These are phyloP conservation scores for Sparidentex hasta DNA, from an alignment of 2,797 vertebrate genomes.

Conservation along the genomic window DNA sequence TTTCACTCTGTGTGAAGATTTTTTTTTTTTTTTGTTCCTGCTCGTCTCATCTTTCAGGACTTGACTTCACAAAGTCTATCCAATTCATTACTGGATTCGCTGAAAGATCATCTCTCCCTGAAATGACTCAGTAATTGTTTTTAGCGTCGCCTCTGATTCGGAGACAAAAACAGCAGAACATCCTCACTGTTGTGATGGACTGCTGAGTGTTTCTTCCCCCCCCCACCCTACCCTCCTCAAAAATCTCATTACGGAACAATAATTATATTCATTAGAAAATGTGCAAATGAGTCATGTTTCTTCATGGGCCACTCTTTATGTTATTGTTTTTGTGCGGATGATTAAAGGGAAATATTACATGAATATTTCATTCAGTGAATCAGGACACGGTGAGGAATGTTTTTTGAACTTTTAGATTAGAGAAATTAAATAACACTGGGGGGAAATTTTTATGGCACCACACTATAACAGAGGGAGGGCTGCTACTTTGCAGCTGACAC, in stretches of 20 bases:
- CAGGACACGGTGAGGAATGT: constrained; percentile 59
- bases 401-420: constrained; percentile 64
- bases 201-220: constrained; percentile 42
- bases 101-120: constrained; percentile 65
- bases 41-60: constrained; percentile 56
- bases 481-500: constrained; percentile 43
- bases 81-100: constrained; percentile 62
- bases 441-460: constrained; percentile 30
- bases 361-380: constrained; percentile 78
- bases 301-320: constrained; percentile 68
- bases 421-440: constrained; percentile 56
- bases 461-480: constrained; percentile 41
- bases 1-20: constrained; percentile 36
- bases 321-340: constrained; percentile 80
- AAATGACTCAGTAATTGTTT: constrained; percentile 79
- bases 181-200: constrained; percentile 67
- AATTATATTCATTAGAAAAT: constrained; percentile 85
- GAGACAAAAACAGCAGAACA: constrained; percentile 69
- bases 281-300: constrained; percentile 76
- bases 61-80: constrained; percentile 62
- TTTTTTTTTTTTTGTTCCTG: background rate
- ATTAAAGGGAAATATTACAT: constrained; percentile 78
- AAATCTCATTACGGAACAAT: constrained; percentile 81
- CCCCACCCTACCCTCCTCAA: background rate
- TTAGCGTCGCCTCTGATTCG: constrained; percentile 59